Conservation (phyloP, 2,797 vertebrate genomes). For the Dipus sagitta region DNA sequence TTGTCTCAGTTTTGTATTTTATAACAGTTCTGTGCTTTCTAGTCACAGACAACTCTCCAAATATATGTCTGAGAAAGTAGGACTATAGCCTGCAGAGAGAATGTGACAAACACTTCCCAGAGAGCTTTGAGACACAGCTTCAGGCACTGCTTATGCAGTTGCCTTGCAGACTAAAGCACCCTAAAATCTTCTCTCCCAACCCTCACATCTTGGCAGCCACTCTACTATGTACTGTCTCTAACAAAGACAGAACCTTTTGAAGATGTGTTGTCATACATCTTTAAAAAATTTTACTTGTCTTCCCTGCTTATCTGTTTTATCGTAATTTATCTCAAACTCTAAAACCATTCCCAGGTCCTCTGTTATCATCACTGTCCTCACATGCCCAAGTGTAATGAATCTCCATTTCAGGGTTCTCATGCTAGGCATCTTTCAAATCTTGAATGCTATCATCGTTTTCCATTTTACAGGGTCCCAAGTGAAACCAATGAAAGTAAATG, state of each 20-base stretch:
- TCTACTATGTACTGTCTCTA: background rate
- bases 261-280: background rate
- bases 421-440: background rate
- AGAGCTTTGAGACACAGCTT: conserved; percentile 38
- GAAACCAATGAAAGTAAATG: background rate
- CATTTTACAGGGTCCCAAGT: background rate
- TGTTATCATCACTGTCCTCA: background rate
- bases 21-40: background rate
- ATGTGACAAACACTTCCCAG: background rate
- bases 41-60: background rate
- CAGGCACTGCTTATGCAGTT: conserved; percentile 17
- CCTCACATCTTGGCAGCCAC: background rate
- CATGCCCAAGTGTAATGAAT: background rate
- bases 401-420: background rate
- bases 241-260: background rate
- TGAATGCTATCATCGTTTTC: conserved; percentile 15
- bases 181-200: background rate
- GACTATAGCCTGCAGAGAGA: background rate
- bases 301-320: background rate
- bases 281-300: background rate
- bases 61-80: conserved; percentile 9
- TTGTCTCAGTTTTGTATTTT: background rate
- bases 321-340: background rate
- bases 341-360: background rate
- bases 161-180: background rate